Evolutionary conservation across 2,797 vertebrate genomes (phyloP).

Genomic region (Mormyrops boulengeri): DNA sequence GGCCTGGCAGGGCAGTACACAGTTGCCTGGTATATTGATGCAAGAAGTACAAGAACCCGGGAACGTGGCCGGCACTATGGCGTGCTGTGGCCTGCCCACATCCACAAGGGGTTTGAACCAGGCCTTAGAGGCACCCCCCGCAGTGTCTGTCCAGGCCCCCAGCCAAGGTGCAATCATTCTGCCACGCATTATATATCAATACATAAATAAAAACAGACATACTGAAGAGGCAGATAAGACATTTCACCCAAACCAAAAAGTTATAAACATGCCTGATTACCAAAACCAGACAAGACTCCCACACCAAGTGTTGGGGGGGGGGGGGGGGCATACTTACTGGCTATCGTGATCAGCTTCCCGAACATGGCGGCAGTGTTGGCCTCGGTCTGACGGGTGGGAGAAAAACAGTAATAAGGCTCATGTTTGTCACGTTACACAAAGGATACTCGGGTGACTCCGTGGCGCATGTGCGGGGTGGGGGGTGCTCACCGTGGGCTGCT

Average conservation of each 20-base stretch:
- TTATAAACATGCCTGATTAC: neutral
- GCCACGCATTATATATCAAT: neutral
- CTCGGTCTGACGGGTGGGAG: conserved; percentile 70
- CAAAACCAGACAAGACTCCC: neutral
- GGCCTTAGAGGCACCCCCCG: neutral
- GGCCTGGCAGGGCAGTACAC: neutral
- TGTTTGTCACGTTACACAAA: neutral
- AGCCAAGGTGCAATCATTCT: neutral
- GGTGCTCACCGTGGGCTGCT: conserved; percentile 78
- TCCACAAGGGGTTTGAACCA: neutral
- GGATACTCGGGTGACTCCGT: neutral
- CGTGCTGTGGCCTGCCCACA: neutral
- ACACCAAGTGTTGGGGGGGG: neutral
- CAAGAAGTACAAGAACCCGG: neutral
- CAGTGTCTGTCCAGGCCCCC: neutral
- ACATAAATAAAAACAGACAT: neutral
- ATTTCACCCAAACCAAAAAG: neutral
- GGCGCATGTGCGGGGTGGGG: neutral
- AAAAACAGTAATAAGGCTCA: neutral
- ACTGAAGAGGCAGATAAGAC: neutral
- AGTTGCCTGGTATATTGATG: neutral
- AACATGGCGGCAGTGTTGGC: conserved; percentile 89
- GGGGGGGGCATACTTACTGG: conserved; percentile 72
- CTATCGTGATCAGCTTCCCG: conserved; percentile 94
- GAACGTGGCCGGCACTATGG: neutral